Conservation (phyloP, 2,888 invertebrate species). For the Laspeyria flexula region DNA sequence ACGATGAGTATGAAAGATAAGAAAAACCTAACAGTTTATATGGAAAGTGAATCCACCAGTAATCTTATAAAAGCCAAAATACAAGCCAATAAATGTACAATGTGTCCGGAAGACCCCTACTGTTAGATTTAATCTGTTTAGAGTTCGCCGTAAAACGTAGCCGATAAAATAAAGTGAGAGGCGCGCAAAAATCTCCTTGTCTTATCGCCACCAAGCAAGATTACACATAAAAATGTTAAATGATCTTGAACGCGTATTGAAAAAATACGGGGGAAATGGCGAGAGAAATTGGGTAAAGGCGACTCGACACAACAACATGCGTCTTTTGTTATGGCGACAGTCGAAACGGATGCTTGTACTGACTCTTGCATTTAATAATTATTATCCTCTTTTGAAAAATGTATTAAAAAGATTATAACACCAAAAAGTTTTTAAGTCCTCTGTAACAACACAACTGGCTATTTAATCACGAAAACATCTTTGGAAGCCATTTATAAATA, state of each 20-base stretch:
- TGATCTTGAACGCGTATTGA: constrained; percentile 84
- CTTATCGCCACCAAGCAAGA: constrained; percentile 81
- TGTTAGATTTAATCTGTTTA: constrained; percentile 83
- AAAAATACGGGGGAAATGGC: constrained; percentile 79
- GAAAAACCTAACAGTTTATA: constrained; percentile 11
- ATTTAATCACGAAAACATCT: background rate
- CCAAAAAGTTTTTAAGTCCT: too few species aligned
- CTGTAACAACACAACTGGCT: constrained; percentile 6
- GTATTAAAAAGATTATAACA: too few species aligned
- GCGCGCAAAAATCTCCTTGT: constrained; percentile 78
- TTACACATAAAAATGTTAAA: constrained; percentile 87
- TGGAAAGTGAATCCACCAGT: constrained; percentile 24
- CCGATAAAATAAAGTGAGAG: constrained; percentile 81
- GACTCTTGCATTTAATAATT: too few species aligned
- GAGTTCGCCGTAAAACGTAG: constrained; percentile 77
- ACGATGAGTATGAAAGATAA: constrained; percentile 25
- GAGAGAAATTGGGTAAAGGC: constrained; percentile 64
- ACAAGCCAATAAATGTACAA: constrained; percentile 69
- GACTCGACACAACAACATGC: constrained; percentile 41
- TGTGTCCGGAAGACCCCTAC: constrained; percentile 63
- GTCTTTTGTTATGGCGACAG: constrained; percentile 6
- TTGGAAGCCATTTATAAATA: background rate
- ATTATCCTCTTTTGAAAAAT: too few species aligned
- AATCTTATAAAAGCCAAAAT: constrained; percentile 64
- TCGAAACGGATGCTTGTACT: too few species aligned